Base-by-base conservation (phyloP, 2,113 vertebrate species). In the Rhagologus leucostigma region DNA sequence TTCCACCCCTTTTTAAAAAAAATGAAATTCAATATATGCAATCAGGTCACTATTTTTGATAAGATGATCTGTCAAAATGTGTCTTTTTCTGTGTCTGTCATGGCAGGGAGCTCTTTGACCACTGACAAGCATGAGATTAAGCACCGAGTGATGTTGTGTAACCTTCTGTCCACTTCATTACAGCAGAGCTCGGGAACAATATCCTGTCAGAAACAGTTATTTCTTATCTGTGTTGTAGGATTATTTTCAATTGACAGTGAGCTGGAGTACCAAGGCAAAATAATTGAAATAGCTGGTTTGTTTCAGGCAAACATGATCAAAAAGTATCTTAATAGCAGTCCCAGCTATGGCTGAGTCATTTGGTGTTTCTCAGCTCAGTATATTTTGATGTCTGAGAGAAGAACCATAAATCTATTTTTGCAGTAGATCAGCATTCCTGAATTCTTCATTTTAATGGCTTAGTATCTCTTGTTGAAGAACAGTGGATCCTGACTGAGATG, bases 271-370 rank as follows among this genome's bases (percentile, higher is more conserved):
- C 59, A 75, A 68, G 68, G 60, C 74, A 86, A 94, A 95, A 68
- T 91, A 90, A 92, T 91, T 97, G 50, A 96, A 95, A 93, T 95
- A 89, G n/a, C 42, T 67, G 56, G 64, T 86, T 82, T n/a, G 42
- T 83, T 84, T 90, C 46, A 83, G 60, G 37, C 71, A 86, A 88
- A 87, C 67, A 47, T 63, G 41, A 85, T 95, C 73, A 71, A 47
- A 79, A 96, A 88, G 42, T 79, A 71, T 89, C 84, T 92, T 84
- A 93, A 87, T 95, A 97, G 74, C 44, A 90, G 50, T 84, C 87
- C 33, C 89, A 77, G 77, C 64, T 77, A 94, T 94, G 96, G 67
- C 77, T 95, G 90, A 96, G 89, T 96, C 94, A 96, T 76, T 96
- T 95, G 60, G 52, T 78, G 47, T 94, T 97, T 96, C 53, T 96